Evolutionary conservation across 1,140 invertebrate genomes (phyloP).

Genomic region (Cydia fagiglandana): DNA sequence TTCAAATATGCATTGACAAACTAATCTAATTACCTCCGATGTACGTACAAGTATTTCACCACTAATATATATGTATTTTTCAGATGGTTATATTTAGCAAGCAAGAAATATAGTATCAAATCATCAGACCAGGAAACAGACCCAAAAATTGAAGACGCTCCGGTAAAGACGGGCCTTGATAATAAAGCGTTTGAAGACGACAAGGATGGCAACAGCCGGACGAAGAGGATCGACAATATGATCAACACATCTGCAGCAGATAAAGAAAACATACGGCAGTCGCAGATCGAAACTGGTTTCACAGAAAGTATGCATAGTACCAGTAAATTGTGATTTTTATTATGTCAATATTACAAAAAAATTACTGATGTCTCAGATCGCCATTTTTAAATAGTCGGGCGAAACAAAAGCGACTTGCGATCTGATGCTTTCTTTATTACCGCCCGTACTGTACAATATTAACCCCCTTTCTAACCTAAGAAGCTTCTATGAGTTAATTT

Average conservation of each 20-base stretch:
- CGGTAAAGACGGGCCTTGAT: conserved; percentile 52
- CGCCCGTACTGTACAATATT: not conserved
- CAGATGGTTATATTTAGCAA: conserved; percentile 73
- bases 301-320: conserved; percentile 70
- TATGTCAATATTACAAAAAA: not conserved
- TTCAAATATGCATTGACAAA: no score
- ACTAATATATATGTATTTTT: conserved; percentile 31
- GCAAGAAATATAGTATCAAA: conserved; percentile 58
- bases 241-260: conserved; percentile 34
- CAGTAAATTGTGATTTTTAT: conserved; percentile 53
- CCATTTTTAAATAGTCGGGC: not conserved
- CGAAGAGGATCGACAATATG: conserved; percentile 34
- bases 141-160: conserved; percentile 37
- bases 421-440: not conserved
- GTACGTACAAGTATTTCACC: no score
- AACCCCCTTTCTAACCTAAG: no score
- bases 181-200: conserved; percentile 68
- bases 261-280: conserved; percentile 49
- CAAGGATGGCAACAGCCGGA: conserved; percentile 43
- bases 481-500: no score
- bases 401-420: not conserved
- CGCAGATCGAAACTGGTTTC: conserved; percentile 72
- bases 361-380: not conserved
- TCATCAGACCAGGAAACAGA: conserved; percentile 37
- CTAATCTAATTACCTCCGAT: not conserved